Base-by-base conservation (phyloP, 2,888 invertebrate species). In the Tinea semifulvella region DNA sequence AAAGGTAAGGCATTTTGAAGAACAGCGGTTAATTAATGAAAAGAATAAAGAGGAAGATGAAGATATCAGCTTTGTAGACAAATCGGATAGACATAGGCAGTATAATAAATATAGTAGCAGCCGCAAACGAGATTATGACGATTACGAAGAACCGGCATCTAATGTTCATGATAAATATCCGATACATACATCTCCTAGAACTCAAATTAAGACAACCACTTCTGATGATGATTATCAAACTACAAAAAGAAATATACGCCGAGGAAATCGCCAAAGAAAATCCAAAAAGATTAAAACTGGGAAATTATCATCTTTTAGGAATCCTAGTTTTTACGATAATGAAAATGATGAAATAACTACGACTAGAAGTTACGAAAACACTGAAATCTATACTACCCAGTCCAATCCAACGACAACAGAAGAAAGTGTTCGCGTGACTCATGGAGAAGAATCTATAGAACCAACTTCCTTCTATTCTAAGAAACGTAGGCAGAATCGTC, bases 11-110 rank as follows among this genome's bases (percentile, higher is more conserved):
- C 80, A 80, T 47, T 68, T 63, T 10, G 52, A 61, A 49, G 79
- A 80, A 56, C 75, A 76, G 49, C 62, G 61, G 51, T 50, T 52
- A 2, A 65, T 77, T 53, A 62, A 67, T 8, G 73, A 77, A 47
- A 73, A 65, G 53, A 51, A 59, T 0, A 74, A 70, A 53, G 72
- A 72, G 55, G 77, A 79, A 51, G 73, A 73, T 22, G 40, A 2
- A 18, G 18, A 22, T 4, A 3, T 17, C 10, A 5, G 11, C 7
- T 40, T 40, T 40, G n/a, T 40, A 13, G 17, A 16, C 2, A 19
- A 38, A 6, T 22, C 22, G 3, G 40, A 22, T 4, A 22, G 22
- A 36, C 17, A 22, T 22, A 22, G 5, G 6, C 6, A 40, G 8
- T 40, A 19, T 11, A 22, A 13, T 13, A 40, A 40, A 22, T 40